phyloP scores from a whole-genome alignment of 2,888 invertebrate species.

The Heliconius hortense region DNA sequence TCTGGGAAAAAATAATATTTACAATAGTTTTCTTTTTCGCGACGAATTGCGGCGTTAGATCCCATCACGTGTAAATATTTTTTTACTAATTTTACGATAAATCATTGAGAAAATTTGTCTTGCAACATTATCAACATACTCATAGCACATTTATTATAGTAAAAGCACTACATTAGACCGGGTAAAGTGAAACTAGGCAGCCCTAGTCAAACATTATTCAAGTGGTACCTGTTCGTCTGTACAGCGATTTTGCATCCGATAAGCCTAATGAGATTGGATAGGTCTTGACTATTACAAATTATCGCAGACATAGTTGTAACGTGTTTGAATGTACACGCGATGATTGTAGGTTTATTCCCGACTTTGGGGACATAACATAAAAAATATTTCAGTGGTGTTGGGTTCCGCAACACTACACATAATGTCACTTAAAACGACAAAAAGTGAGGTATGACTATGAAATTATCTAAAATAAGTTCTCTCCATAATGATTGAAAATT shows the following conservation, averaged over 20 bases:
- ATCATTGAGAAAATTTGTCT: neutral
- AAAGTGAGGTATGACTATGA: no score
- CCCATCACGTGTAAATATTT: neutral
- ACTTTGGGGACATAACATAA: neutral
- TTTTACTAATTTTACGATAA: neutral
- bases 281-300: slow-evolving; percentile 41
- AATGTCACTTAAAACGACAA: no score
- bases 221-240: slow-evolving; percentile 37
- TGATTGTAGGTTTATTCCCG: neutral
- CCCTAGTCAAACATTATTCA: slow-evolving; percentile 25
- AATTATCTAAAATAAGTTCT: no score
- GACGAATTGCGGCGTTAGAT: neutral
- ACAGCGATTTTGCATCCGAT: slow-evolving; percentile 37
- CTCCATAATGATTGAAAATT: no score
- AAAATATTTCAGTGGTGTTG: neutral
- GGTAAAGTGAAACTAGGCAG: neutral
- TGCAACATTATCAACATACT: neutral
- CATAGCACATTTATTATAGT: neutral
- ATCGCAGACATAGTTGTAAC: slow-evolving; percentile 15
- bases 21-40: neutral
- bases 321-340: neutral
- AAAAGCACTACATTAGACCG: neutral
- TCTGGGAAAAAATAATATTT: no score
- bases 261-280: slow-evolving; percentile 41
- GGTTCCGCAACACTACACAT: no score